Evolutionary conservation across 2,797 vertebrate genomes (phyloP), one percentile per base, ranked within the genome.

Genomic region (Spinibarbus caldwelli): DNA sequence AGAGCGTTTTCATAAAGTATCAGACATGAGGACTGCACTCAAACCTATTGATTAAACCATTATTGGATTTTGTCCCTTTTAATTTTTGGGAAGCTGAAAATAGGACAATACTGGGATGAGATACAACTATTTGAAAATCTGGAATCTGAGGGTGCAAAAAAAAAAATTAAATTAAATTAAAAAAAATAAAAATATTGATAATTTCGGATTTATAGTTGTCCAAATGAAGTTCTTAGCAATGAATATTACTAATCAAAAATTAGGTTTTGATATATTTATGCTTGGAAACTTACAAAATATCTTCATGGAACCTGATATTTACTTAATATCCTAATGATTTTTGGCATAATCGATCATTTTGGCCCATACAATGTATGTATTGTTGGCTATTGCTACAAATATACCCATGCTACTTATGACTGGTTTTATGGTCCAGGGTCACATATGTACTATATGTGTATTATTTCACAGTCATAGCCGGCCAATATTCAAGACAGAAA

Each of bases 21-120:
- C 38, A 62, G 26, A 78, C 17, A 43, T 36, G 47, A 57, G 75
- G 6, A 77, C 52, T 36, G 31, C 6, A 23, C 19, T 52, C 23
- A 76, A 12, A 78, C 59, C n/a, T 68, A 59, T 43, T 77, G 45
- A 67, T 54, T 54, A 68, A 84, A 84, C 31, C n/a, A 41, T 77
- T 77, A 77, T 31, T 84, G 72, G 31, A 67, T 75, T 43, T 38
- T 10, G 31, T 9, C 17, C 15, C 31, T 21, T 41, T 38, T 21
- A 2, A 15, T 70, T 19, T 29, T 29, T 1, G 12, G 26, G 26
- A 64, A 29, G 26, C 59, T 64, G 62, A 31, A 57, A 57, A n/a
- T 23, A 54, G 45, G 15, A 2, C 15, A n/a, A 57, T 19, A 11
- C 23, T 57, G n/a, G 54, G 23, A n/a, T 3, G 9, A 57, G 8